These are phyloP conservation scores for Eurosta solidaginis DNA, from an alignment of 1,140 invertebrate genomes.

Conservation along the genomic window DNA sequence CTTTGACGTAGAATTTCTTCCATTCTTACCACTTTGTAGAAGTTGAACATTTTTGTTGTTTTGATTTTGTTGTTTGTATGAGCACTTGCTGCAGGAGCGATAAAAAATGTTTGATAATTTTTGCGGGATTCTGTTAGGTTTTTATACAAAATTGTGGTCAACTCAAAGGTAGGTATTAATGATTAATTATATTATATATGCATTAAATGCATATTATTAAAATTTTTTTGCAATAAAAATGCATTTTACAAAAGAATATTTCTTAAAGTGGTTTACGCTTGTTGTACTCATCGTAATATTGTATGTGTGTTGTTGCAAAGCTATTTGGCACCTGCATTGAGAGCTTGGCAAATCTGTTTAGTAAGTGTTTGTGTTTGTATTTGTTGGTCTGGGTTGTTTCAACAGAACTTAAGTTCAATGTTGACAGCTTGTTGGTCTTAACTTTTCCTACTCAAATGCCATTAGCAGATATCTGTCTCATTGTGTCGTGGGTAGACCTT, in stretches of 20 bases:
- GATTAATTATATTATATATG: not conserved
- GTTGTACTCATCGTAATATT: too few relatives aligned
- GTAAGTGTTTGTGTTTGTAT: not conserved
- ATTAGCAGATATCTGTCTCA: not conserved
- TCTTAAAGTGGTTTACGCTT: too few relatives aligned
- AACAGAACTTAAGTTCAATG: conserved; percentile 28
- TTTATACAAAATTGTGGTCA: not conserved
- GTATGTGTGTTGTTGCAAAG: too few relatives aligned
- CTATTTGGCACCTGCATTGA: too few relatives aligned
- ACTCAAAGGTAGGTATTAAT: not conserved
- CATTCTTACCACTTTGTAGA: conserved; percentile 42
- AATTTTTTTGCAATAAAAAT: too few relatives aligned
- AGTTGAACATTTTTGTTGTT: conserved; percentile 21
- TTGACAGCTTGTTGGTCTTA: not conserved
- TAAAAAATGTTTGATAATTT: not conserved
- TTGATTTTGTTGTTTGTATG: too few relatives aligned
- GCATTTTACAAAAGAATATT: too few relatives aligned
- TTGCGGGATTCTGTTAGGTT: not conserved
- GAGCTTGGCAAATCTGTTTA: too few relatives aligned
- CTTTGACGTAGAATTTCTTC: not conserved
- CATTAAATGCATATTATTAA: not conserved
- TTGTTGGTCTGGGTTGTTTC: not conserved
- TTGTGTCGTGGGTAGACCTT: not conserved
- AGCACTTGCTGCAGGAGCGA: not conserved
- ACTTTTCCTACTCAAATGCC: not conserved